phyloP scores from a whole-genome alignment of 92 coral and sea anemone species.

The Epizoanthus rinbou region DNA sequence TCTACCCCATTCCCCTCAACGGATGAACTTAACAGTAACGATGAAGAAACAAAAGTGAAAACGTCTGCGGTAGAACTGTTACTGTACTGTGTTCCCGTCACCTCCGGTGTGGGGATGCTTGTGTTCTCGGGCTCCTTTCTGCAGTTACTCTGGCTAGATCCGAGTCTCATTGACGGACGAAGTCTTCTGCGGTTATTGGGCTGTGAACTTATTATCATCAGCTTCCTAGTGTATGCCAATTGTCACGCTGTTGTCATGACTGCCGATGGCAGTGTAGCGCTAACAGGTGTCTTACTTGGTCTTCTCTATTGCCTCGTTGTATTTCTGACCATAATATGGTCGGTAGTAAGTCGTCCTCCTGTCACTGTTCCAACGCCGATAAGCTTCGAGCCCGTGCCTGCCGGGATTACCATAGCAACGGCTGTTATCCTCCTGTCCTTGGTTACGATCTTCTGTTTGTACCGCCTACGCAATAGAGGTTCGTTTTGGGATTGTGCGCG shows the following conservation, averaged over 20 bases:
- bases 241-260: constrained; percentile 34
- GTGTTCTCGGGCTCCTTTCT: constrained; percentile 33
- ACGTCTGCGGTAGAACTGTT: not conserved
- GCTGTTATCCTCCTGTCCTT: constrained; percentile 1
- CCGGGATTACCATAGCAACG: constrained; percentile 16
- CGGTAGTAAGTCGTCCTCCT: not conserved
- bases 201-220: constrained; percentile 20
- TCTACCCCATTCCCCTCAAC: not conserved
- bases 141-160: constrained; percentile 20
- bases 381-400: constrained; percentile 16
- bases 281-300: constrained; percentile 7
- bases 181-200: constrained; percentile 19
- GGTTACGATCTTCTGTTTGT: constrained; percentile 2
- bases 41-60: not conserved
- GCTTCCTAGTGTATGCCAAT: constrained; percentile 16
- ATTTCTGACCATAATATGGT: constrained; percentile 17
- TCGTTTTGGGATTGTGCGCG: constrained; percentile 23
- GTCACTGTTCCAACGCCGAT: constrained; percentile 7
- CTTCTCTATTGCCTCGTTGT: constrained; percentile 25
- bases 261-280: constrained; percentile 7
- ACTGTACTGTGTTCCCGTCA: constrained; percentile 9
- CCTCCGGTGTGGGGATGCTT: constrained; percentile 31
- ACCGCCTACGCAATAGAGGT: not conserved
- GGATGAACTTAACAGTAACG: not conserved
- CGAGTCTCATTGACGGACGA: constrained; percentile 18